Evolutionary conservation across 2,797 vertebrate species (phyloP), one percentile per base, ranked within the genome.

Genomic region (Caiman crocodilus): DNA sequence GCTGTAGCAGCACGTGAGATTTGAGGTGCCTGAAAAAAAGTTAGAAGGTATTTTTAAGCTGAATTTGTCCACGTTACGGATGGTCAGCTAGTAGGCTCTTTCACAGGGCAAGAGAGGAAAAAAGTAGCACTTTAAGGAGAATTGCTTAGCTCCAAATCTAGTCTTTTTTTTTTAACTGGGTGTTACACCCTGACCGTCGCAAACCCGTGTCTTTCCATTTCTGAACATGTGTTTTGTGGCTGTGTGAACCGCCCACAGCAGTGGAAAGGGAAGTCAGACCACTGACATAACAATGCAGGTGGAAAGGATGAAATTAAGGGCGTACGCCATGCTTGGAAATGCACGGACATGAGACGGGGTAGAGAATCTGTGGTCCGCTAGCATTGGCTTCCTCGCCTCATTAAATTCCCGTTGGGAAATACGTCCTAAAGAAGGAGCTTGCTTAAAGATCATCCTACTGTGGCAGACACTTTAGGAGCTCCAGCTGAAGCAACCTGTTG

Each of bases 361-460:
- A 73, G 35, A 84, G 26, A 23, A 13, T 58, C 88, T 91, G 82
- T 89, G 8, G 58, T 8, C 85, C 80, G 65, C 58, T 79, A 84
- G 18, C 92, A 17, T 65, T 59, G 85, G 73, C 74, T 92, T 65
- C 89, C 79, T 92, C 86, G 88, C 58, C 61, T 96, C 9, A 5
- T 79, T 87, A 91, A 7, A 2, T 69, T 18, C 55, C n/a, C n/a
- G n/a, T n/a, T n/a, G n/a, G 67, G 55, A 84, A 84, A 21, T 82
- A 15, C 75, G 76, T 89, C 14, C 85, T 87, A 20, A 84, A 84
- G 71, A 9, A 7, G 4, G 2, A 3, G 6, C 32, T 92, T 32
- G 0, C 0, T 67, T 28, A 0, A 56, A 80, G 42, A 50, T 50
- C 42, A 50, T 50, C 42, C 42, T 50, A 50, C 9, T 50, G 9